A percentile compares a stretch with the other conserved stretches of the same genome.
phyloP scores from a whole-genome alignment of 1,140 invertebrate species.

The Bombyx mandarina region DNA sequence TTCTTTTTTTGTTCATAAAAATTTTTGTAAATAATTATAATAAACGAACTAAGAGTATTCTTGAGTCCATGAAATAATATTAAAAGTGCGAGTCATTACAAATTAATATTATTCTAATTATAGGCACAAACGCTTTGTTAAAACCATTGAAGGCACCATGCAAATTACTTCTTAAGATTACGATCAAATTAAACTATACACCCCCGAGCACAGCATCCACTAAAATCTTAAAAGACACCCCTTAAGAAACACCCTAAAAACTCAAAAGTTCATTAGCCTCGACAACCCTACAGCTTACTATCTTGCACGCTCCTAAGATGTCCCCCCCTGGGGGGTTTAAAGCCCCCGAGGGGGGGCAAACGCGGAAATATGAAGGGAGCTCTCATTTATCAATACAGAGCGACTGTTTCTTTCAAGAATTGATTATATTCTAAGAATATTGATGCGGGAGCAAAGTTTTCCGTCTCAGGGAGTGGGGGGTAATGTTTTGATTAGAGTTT shows the following conservation, averaged over 20 bases:
- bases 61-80: no score
- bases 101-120: no score
- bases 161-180: no score
- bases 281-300: slow-evolving; percentile 59
- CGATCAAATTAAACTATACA: background rate
- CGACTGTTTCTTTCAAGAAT: slow-evolving; percentile 67
- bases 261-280: slow-evolving; percentile 63
- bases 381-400: slow-evolving; percentile 69
- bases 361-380: slow-evolving; percentile 66
- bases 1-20: no score
- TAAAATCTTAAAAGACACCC: slow-evolving; percentile 23
- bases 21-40: no score
- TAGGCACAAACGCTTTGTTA: no score
- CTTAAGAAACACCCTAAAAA: slow-evolving; percentile 31
- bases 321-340: slow-evolving; percentile 28
- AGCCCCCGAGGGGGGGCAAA: slow-evolving; percentile 26
- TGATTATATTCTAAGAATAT: slow-evolving; percentile 67
- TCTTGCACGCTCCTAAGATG: slow-evolving; percentile 64
- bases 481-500: slow-evolving; percentile 53
- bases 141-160: no score
- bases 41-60: no score
- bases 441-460: slow-evolving; percentile 36
- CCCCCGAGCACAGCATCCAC: slow-evolving; percentile 5
- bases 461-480: slow-evolving; percentile 10
- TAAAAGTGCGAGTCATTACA: no score